Percentiles rank a stretch among this genome's conserved stretches.
These are phyloP conservation scores for Ahaetulla prasina DNA, from an alignment of 2,113 vertebrate genomes.

Conservation along the genomic window DNA sequence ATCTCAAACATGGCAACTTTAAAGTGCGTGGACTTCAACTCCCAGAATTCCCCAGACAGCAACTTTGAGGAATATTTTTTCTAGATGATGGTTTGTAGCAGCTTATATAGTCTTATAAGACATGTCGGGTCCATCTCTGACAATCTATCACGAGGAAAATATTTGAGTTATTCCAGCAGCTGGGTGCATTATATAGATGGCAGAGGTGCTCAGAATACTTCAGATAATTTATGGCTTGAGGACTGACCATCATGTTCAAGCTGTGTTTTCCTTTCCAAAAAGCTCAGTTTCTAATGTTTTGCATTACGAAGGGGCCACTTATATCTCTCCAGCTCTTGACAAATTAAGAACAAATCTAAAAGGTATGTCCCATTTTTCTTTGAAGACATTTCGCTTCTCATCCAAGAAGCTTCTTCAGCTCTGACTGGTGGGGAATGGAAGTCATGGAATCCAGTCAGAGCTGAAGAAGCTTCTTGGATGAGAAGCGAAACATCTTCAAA, in stretches of 20 bases:
- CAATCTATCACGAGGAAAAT: not conserved
- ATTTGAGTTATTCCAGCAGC: not conserved
- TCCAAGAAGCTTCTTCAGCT: no score
- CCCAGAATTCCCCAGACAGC: not conserved
- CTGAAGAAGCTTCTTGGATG: no score
- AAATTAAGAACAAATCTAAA: not conserved
- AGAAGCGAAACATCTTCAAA: no score
- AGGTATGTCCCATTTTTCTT: no score
- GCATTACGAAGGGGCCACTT: not conserved
- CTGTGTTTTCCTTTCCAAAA: not conserved
- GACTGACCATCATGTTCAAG: not conserved
- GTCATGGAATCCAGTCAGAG: no score
- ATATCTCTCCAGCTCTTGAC: not conserved
- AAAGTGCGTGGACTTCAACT: not conserved
- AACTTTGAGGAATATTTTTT: not conserved
- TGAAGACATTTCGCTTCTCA: no score
- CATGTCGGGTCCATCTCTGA: not conserved
- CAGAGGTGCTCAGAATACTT: not conserved
- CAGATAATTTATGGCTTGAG: not conserved
- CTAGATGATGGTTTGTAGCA: slow-evolving; percentile 4
- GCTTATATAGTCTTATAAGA: slow-evolving; percentile 19
- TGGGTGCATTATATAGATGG: not conserved
- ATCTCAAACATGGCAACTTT: not conserved
- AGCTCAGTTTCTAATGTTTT: not conserved
- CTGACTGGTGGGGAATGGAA: no score